These are phyloP conservation scores for Poliocrania exsul DNA, from an alignment of 2,797 vertebrate genomes.

Conservation along the genomic window DNA sequence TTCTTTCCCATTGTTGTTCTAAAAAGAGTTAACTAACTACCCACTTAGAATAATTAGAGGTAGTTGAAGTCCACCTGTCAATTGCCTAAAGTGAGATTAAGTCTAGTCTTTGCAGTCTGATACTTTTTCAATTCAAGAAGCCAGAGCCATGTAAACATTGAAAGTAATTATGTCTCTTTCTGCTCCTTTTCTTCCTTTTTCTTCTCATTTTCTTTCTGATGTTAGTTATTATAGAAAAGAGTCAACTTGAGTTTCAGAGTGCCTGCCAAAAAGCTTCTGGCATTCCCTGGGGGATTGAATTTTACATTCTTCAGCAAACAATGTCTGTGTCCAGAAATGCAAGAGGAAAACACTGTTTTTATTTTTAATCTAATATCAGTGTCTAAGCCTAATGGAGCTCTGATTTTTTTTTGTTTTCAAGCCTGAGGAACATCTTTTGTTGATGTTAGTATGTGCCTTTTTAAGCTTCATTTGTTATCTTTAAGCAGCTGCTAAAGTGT, in stretches of 20 bases:
- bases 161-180: conserved; percentile 60
- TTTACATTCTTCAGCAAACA: conserved; percentile 68
- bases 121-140: conserved; percentile 53
- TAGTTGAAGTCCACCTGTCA: conserved; percentile 50
- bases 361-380: conserved; percentile 45
- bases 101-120: conserved; percentile 35
- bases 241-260: conserved; percentile 62
- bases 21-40: conserved; percentile 23
- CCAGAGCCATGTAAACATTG: conserved; percentile 56
- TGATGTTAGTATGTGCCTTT: conserved; percentile 14
- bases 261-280: conserved; percentile 62
- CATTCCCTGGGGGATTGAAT: conserved; percentile 54
- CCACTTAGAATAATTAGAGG: conserved; percentile 51
- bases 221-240: conserved; percentile 59
- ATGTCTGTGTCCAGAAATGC: conserved; percentile 46
- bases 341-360: conserved; percentile 46
- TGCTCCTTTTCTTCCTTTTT: background rate
- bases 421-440: conserved; percentile 25
- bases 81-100: conserved; percentile 52
- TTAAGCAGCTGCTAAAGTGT: conserved; percentile 47
- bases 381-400: conserved; percentile 2
- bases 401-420: conserved; percentile 38
- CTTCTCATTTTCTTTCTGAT: background rate
- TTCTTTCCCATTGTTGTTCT: conserved; percentile 21
- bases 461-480: conserved; percentile 52